Evolutionary conservation across 2,888 invertebrate genomes (phyloP).

Genomic region (Deilephila porcellus): DNA sequence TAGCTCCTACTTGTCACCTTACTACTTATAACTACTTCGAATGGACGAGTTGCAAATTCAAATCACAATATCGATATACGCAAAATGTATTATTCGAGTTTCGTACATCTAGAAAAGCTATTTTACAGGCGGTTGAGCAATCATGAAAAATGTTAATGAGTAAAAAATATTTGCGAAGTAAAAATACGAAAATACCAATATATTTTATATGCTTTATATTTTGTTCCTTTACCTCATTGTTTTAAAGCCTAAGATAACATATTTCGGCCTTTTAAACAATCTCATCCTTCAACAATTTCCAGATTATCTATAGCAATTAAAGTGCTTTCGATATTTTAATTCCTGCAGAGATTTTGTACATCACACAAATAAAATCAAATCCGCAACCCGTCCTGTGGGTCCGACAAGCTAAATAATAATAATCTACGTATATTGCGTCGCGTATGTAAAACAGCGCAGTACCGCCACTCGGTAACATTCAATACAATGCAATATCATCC

Average conservation of each 20-base stretch:
- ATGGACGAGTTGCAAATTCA: slow-evolving; percentile 24
- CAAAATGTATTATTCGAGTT: neutral
- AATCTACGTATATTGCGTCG: slow-evolving; percentile 25
- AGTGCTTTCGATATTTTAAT: neutral
- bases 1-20: slow-evolving; percentile 12
- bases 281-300: too few species aligned
- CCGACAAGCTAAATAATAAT: slow-evolving; percentile 9
- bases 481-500: slow-evolving; percentile 1
- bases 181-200: neutral
- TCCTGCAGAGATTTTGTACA: too few species aligned
- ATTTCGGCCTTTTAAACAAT: too few species aligned
- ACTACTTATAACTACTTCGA: slow-evolving; percentile 5
- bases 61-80: slow-evolving; percentile 4
- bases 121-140: neutral
- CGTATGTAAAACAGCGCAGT: slow-evolving; percentile 26
- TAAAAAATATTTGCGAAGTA: neutral
- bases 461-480: slow-evolving; percentile 23
- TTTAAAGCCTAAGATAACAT: neutral
- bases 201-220: too few species aligned
- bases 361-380: neutral
- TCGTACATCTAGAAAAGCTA: neutral
- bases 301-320: too few species aligned
- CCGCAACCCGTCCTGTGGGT: slow-evolving; percentile 16
- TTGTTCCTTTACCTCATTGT: neutral
- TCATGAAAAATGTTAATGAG: neutral